phyloP scores from a whole-genome alignment of 2,113 vertebrate genomes.

The Callipepla californica region DNA sequence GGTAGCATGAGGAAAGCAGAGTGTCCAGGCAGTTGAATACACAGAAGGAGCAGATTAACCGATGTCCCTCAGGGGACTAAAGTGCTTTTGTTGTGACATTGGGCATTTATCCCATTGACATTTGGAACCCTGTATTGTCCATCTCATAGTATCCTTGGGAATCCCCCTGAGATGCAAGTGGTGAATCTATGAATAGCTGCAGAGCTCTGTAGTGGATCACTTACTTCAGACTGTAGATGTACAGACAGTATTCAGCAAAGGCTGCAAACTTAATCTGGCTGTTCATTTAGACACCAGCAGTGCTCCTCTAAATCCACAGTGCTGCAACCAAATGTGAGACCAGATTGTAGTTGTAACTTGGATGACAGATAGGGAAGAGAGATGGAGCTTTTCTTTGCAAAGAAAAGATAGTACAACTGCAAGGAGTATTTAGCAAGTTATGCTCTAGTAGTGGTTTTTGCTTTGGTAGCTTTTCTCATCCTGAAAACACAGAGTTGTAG shows the following conservation, averaged over 20 bases:
- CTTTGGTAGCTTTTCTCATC: background rate
- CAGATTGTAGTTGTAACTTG: background rate
- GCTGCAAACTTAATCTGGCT: background rate
- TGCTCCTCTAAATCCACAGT: background rate
- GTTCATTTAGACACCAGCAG: fast-evolving
- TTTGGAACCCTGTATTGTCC: background rate
- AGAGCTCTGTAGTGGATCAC: background rate
- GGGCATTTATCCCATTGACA: background rate
- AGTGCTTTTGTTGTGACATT: background rate
- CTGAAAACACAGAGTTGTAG: background rate
- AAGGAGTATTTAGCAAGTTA: background rate
- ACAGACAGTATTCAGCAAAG: background rate
- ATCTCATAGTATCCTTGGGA: background rate
- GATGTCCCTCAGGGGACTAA: fast-evolving
- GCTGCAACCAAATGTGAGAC: too few relatives aligned
- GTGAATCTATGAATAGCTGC: background rate
- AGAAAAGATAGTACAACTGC: background rate
- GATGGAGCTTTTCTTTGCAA: background rate
- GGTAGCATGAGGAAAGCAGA: background rate
- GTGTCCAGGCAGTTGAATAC: background rate
- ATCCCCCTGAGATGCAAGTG: background rate
- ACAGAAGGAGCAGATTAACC: fast-evolving
- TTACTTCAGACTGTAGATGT: background rate
- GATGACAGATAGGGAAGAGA: background rate
- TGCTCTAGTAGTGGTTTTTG: background rate